Percentiles rank a stretch among this genome's conserved stretches.
Conservation (phyloP, 2,797 vertebrate genomes). For the Pelochelys cantorii region DNA sequence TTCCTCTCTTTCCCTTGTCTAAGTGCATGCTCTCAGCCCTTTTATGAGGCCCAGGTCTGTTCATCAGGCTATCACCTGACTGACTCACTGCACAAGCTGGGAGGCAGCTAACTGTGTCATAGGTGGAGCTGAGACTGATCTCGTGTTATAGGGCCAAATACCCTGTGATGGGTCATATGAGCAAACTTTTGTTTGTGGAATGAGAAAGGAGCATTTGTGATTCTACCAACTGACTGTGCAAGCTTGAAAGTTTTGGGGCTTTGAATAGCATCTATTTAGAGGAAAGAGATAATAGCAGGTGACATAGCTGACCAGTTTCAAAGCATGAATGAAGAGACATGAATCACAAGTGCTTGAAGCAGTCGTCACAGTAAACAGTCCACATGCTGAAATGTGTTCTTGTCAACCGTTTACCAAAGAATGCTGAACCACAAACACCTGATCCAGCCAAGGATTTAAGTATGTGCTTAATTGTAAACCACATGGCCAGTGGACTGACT, state of each 20-base stretch:
- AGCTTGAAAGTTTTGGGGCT: neutral
- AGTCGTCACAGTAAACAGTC: neutral
- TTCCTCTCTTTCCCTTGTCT: neutral
- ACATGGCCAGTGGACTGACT: neutral
- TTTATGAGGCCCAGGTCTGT: neutral
- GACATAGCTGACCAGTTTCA: no score
- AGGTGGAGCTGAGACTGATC: neutral
- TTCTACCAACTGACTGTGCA: neutral
- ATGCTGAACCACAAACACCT: neutral
- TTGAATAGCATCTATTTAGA: no score
- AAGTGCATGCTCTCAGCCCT: neutral
- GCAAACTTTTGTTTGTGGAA: neutral
- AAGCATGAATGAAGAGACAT: neutral
- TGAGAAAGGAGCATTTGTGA: no score
- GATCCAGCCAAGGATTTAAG: neutral
- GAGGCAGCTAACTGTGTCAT: neutral
- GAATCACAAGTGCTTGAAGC: neutral
- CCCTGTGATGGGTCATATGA: neutral
- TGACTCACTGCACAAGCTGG: neutral
- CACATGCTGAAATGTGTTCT: neutral
- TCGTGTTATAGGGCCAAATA: neutral
- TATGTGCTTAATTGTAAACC: rapidly evolving
- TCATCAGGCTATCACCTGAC: neutral
- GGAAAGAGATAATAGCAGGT: neutral
- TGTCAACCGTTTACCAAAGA: neutral